A percentile compares a stretch with the other conserved stretches of the same genome.
These are phyloP conservation scores for Callospermophilus lateralis DNA, from an alignment of 2,113 vertebrate genomes.

Conservation along the genomic window DNA sequence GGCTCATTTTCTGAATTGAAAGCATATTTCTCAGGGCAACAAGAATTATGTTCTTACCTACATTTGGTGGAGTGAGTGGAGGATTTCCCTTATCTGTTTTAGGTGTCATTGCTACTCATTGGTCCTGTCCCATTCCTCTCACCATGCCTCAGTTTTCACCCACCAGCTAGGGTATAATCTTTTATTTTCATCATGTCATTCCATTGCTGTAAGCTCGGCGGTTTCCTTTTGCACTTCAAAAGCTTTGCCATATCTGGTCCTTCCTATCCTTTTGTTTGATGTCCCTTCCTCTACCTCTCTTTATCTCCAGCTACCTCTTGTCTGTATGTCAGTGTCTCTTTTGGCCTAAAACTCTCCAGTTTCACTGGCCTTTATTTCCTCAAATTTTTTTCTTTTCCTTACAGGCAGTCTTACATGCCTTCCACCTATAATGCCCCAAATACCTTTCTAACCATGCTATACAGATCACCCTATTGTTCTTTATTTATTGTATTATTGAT, in stretches of 20 bases:
- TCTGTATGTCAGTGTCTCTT: neutral
- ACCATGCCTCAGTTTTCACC: neutral
- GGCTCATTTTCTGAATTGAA: neutral
- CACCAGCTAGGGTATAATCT: neutral
- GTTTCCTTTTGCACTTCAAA: neutral
- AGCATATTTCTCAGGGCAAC: neutral
- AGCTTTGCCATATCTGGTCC: neutral
- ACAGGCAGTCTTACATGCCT: neutral
- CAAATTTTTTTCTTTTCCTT: neutral
- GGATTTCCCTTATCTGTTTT: neutral
- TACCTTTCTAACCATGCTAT: neutral
- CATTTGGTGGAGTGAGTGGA: neutral
- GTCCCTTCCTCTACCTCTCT: neutral
- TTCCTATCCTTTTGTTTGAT: neutral
- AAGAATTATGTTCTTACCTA: neutral
- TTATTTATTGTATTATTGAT: neutral
- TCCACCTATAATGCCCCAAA: neutral
- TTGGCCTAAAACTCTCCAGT: too few species aligned
- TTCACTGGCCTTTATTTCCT: neutral
- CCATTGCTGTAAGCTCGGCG: neutral
- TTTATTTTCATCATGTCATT: neutral
- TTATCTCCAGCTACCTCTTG: neutral
- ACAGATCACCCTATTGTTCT: neutral
- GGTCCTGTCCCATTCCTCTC: neutral
- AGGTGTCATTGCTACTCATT: neutral